phyloP scores from a whole-genome alignment of 2,113 vertebrate species.

The Nerophis lumbriciformis region DNA sequence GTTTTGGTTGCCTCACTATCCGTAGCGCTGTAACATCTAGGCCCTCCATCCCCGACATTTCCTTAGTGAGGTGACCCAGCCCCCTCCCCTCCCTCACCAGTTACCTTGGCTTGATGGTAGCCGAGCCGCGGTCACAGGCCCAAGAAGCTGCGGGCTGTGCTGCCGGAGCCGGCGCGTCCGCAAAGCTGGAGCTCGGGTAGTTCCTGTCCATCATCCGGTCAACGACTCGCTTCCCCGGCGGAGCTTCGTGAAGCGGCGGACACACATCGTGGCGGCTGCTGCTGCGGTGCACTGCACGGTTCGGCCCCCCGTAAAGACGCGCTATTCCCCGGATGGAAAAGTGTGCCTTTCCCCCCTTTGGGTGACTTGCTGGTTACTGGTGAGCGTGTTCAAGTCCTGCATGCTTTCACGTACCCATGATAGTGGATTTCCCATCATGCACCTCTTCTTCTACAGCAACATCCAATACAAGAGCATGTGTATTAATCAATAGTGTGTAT shows the following conservation, averaged over 20 bases:
- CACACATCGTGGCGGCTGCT: constrained; percentile 66
- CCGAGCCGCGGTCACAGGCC: constrained; percentile 84
- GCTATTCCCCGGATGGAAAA: constrained; percentile 26
- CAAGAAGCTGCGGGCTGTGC: constrained; percentile 79
- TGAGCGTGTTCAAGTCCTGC: constrained; percentile 47
- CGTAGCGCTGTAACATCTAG: constrained; percentile 29
- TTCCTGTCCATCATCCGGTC: constrained; percentile 90
- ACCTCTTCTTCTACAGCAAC: constrained; percentile 11
- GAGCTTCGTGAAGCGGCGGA: constrained; percentile 66
- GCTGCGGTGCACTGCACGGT: constrained; percentile 19
- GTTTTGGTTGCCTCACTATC: neutral
- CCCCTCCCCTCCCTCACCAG: constrained; percentile 60
- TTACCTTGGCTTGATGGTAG: constrained; percentile 83
- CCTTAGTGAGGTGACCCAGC: constrained; percentile 65
- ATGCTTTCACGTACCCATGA: constrained; percentile 74
- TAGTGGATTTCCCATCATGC: constrained; percentile 77
- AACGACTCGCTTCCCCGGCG: constrained; percentile 63
- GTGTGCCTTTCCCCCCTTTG: constrained; percentile 10
- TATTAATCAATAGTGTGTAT: too few species aligned
- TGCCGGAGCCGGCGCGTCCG: constrained; percentile 78
- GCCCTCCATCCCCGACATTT: constrained; percentile 74
- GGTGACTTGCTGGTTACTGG: constrained; percentile 28
- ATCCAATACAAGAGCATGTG: too few species aligned
- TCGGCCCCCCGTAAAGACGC: constrained; percentile 4
- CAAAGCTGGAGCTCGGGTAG: constrained; percentile 85